Evolutionary conservation across 2,888 invertebrate species (phyloP), one percentile per base, ranked within the genome.

Genomic region (Acleris laterana): DNA sequence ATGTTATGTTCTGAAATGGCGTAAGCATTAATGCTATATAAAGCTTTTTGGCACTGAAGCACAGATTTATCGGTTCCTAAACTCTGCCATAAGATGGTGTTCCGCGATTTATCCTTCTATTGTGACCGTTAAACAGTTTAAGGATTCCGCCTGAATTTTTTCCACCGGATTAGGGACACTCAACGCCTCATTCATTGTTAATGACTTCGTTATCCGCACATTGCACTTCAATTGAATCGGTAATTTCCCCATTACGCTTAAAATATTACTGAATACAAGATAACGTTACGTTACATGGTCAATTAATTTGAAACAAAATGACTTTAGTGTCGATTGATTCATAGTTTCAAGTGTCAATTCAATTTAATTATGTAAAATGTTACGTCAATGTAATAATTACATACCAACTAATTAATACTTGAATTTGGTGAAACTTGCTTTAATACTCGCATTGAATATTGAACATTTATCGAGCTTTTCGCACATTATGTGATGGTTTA

Each of bases 121-220:
- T 76, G 70, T 69, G 70, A 68, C 73, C 82, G 81, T 86, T 82
- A 83, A 78, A 77, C 81, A 86, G 81, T 81, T 89, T 85, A 87
- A 82, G 55, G 74, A 88, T 84, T 85, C 84, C 67, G 76, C 71
- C 72, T 67, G 72, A 70, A 76, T 77, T 65, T 65, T 60, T 63
- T 73, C 74, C 69, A 73, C 72, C 69, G 81, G 83, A 85, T 87
- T 85, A 82, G 78, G 79, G 77, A 75, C 79, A 77, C 82, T 84
- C 82, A 81, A 80, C 74, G 74, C 64, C 71, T 77, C 79, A 78
- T 80, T 78, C 78, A 72, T 77, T 79, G 79, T 80, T 87, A 87
- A 86, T 83, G 84, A 80, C 82, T 80, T 78, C 75, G 76, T 82
- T 83, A 82, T 83, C 76, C 76, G 71, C 62, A 64, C 71, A 71